phyloP scores from a whole-genome alignment of 2,888 invertebrate genomes.

The Drosophila percnosoma region DNA sequence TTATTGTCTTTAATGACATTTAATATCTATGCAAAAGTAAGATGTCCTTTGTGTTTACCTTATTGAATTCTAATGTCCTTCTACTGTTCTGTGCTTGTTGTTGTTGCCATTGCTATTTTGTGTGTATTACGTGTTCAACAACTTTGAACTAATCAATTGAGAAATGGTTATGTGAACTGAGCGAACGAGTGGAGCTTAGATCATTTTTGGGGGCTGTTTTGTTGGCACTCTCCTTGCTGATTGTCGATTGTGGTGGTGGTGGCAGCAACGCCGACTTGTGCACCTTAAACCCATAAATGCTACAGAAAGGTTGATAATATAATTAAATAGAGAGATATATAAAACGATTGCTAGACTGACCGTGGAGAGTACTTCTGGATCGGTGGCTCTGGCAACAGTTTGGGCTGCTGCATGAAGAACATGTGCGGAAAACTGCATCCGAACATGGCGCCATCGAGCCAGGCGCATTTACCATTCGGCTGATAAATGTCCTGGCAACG shows the following conservation, averaged over 20 bases:
- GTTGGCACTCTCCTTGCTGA: not conserved
- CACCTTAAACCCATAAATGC: constrained; percentile 53
- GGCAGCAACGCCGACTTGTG: constrained; percentile 38
- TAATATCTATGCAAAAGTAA: not conserved
- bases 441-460: constrained; percentile 61
- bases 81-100: not conserved
- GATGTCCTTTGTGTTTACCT: not conserved
- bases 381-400: constrained; percentile 39
- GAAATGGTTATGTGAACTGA: not conserved
- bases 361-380: constrained; percentile 48
- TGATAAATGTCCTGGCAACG: constrained; percentile 50
- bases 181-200: not conserved
- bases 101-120: not conserved
- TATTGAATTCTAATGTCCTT: not conserved
- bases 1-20: not conserved
- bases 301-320: not conserved
- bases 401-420: constrained; percentile 62
- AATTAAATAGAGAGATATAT: not conserved
- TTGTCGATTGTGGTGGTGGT: not conserved
- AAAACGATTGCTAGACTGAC: constrained; percentile 25
- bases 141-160: not conserved
- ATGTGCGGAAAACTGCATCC: constrained; percentile 58
- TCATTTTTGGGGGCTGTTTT: not conserved
- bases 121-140: not conserved
- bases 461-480: constrained; percentile 21